Evolutionary conservation across 30 jellyfish, hydroid and myxozoan genomes (phyloP), one percentile per base, ranked within the genome.

Genomic region (Clytia hemisphaerica): DNA sequence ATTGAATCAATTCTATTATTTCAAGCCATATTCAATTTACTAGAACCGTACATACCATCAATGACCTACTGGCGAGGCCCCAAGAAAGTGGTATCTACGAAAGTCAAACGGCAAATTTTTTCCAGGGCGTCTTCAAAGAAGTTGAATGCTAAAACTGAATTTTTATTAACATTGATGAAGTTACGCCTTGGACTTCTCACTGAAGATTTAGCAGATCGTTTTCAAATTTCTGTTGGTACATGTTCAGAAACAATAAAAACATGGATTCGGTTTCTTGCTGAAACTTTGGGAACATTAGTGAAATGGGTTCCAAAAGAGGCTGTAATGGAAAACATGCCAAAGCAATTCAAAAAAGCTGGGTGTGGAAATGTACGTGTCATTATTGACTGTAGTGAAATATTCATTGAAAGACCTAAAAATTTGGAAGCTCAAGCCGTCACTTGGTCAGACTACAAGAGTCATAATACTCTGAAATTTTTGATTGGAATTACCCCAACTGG

Each of bases 371-470:
- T 51, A 37, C 38, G 84, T 26, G 53, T 63, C 57, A 54, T 78
- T 9, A 38, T 62, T 6, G 84, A 78, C 37, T 78, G 92, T 57
- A 14, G 77, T 19, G 85, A 78, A 57, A 35, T 67, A 6, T 67
- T 5, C 48, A 67, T 66, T 29, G 84, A 78, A 58, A 32, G 92
- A 53, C 68, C 92, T 22, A 78, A 78, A 35, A 66, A 77, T 19
- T 44, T 66, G n/a, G 47, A 51, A 24, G 78, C 16, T 36, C 83
- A 78, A 67, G 78, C 84, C 18, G 69, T 71, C 34, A 61, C 87
- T 19, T 78, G 84, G 92, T 78, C 92, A 34, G 84, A 78, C 14
- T 66, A 67, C 37, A 66, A 78, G 37, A 61, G 67, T 62, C 87
- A 75, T 62, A 75, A 75, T 47, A 75, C 87, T 4, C n/a, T 75